Percentiles rank a stretch among this genome's conserved stretches.
These are phyloP conservation scores for Cassiopea andromeda DNA, from an alignment of 30 jellyfish, hydroid and myxozoan species.

Conservation along the genomic window DNA sequence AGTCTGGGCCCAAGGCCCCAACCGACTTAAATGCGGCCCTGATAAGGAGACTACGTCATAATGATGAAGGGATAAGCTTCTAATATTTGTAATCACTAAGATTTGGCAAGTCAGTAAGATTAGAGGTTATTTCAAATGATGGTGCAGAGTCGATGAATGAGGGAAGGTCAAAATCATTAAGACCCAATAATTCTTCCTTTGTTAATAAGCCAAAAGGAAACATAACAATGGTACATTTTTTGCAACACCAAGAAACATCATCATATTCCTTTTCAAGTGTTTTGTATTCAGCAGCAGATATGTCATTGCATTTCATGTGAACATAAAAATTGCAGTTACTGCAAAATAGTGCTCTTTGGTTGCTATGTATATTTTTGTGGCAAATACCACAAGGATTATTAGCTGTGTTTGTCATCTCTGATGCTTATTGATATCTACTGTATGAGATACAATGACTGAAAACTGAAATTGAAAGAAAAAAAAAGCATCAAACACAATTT, in stretches of 20 bases:
- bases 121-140: constrained; percentile 41
- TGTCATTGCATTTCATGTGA: constrained; percentile 43
- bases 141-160: constrained; percentile 49
- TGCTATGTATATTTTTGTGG: constrained; percentile 29
- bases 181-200: constrained; percentile 27
- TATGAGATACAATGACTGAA: not conserved
- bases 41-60: no score
- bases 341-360: constrained; percentile 6
- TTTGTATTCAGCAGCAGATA: not conserved
- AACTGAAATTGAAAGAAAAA: not conserved
- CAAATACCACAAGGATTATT: constrained; percentile 35
- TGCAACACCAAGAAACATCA: constrained; percentile 21
- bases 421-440: no score
- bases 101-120: constrained; percentile 44
- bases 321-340: not conserved
- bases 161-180: constrained; percentile 42
- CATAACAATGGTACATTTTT: constrained; percentile 35
- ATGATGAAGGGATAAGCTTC: no score
- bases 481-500: not conserved
- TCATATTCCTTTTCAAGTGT: constrained; percentile 22
- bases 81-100: constrained; percentile 13
- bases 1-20: no score
- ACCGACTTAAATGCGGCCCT: no score
- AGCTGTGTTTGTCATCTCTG: constrained; percentile 16
- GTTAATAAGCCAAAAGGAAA: constrained; percentile 53